phyloP scores from a whole-genome alignment of 2,888 invertebrate species.

The Eupsilia transversa region DNA sequence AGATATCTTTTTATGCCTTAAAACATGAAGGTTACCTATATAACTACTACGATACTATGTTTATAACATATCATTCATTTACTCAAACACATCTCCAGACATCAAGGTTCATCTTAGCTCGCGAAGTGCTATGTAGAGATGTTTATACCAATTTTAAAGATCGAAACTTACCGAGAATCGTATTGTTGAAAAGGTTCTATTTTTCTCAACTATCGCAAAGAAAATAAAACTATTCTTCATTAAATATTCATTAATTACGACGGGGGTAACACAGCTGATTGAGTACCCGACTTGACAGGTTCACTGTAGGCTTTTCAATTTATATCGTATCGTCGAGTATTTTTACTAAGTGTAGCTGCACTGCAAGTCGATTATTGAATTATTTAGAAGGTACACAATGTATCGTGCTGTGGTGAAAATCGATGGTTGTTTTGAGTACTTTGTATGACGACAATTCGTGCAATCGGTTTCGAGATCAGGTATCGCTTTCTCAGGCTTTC shows the following conservation, averaged over 20 bases:
- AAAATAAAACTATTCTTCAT: not conserved
- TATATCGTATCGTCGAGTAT: not conserved
- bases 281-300: not conserved
- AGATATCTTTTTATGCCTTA: not conserved
- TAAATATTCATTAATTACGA: not conserved
- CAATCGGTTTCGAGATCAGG: not conserved
- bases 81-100: not conserved
- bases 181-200: not conserved
- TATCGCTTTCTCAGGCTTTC: not conserved
- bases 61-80: slow-evolving; percentile 4
- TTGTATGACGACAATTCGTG: not conserved
- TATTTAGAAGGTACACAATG: slow-evolving; percentile 5
- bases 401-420: not conserved
- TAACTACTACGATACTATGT: too few relatives aligned
- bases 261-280: not conserved
- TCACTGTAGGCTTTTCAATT: not conserved
- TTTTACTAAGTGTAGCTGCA: not conserved
- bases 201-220: not conserved
- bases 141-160: not conserved
- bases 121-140: not conserved
- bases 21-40: too few relatives aligned
- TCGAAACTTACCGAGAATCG: not conserved
- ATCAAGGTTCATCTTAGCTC: not conserved
- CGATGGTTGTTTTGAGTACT: not conserved
- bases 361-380: not conserved